Base-by-base conservation (phyloP, 2,888 invertebrate species). In the Bellardia pandia region DNA sequence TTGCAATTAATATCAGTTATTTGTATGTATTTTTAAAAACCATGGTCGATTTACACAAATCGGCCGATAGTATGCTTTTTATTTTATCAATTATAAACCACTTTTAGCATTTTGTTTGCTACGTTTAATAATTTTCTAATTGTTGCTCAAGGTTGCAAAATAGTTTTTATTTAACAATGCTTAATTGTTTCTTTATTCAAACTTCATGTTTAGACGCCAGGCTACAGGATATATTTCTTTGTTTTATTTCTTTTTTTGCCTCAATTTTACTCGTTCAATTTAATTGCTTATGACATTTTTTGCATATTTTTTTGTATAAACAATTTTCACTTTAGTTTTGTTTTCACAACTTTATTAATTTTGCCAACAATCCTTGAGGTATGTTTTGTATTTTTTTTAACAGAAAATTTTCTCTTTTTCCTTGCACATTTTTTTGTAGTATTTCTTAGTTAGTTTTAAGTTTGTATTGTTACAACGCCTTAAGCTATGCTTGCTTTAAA, bases 321-420 rank as follows among this genome's bases (percentile, higher is more conserved):
- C 45, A 53, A 64, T 75, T 75, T 74, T 62, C 56, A 48, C 23
- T 74, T 66, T n/a, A 58, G 48, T 75, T 81, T 66, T 37, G 45
- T 30, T 81, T 74, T 23, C 23, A 75, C 66, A 75, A 68, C 58
- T 74, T 81, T 68, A 75, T 81, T 81, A 75, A 81, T 40, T 75
- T 66, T 72, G 14, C 51, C 48, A 68, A 74, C 48, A 58, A 68
- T 66, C 48, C 66, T 81, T 81, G 23, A 68, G 74, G 16, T 68
- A 81, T 76, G 48, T 30, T 76, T 53, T 37, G 16, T 60, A 37
- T 45, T 62, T 74, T 23, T 78, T 58, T 0, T 14, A 30, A n/a
- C 7, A 9, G 14, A n/a, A 51, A 42, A 16, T 16, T 33, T 82
- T 68, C 42, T 53, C 42, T 3, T 82, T 53, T 53, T 33, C 53